These are phyloP conservation scores for Felis catus DNA, from an alignment of 2,113 vertebrate species.

Conservation along the genomic window F.catus_Fca126_mat1.0 CM031412.1:11891501-11892000, in stretches of 20 bases:
- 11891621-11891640: too few relatives aligned
- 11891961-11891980: not conserved
- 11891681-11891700: too few relatives aligned
- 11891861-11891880: not conserved
- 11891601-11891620: too few relatives aligned
- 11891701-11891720: too few relatives aligned
- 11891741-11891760: not conserved
- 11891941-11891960: too few relatives aligned
- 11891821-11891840: not conserved
- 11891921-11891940: not conserved
- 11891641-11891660: too few relatives aligned
- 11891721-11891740: too few relatives aligned
- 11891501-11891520: not conserved
- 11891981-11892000: not conserved
- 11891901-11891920: not conserved
- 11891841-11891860: not conserved
- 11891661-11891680: too few relatives aligned
- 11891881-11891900: not conserved
- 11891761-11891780: not conserved
- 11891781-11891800: slow-evolving; percentile 26
- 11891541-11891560: too few relatives aligned
- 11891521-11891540: not conserved
- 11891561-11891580: too few relatives aligned
- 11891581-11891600: too few relatives aligned
- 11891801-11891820: not conserved